Conservation (phyloP, 1,140 invertebrate species). For the Drosophila suzukii region DNA sequence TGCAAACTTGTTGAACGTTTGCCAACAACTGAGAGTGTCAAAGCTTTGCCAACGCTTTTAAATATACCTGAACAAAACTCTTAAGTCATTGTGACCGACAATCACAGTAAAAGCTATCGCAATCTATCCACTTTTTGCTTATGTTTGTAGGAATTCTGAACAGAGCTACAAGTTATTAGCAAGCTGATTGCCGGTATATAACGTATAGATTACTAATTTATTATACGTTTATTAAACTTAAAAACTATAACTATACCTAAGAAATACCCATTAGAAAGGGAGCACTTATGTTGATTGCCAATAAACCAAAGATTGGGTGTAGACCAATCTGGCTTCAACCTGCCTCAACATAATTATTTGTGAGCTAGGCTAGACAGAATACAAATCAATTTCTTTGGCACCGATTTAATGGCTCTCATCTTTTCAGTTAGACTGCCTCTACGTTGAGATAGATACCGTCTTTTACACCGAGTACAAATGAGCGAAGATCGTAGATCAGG, state of each 20-base stretch:
- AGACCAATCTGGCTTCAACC: neutral
- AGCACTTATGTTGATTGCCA: neutral
- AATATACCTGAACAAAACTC: neutral
- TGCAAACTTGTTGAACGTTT: neutral
- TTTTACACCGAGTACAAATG: conserved; percentile 24
- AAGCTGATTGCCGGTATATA: neutral
- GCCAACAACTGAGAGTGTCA: neutral
- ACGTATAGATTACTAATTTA: neutral
- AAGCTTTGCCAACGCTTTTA: neutral
- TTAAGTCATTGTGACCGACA: conserved; percentile 33
- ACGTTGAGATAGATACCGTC: conserved; percentile 48
- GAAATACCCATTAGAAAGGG: neutral
- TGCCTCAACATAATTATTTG: conserved; percentile 1
- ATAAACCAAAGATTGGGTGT: neutral
- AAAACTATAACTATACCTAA: neutral
- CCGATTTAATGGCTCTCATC: neutral
- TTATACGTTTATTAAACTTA: neutral
- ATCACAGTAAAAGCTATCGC: neutral
- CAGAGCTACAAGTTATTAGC: neutral
- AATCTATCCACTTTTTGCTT: neutral
- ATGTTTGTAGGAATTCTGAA: conserved; percentile 9
- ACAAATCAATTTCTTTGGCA: conserved; percentile 15
- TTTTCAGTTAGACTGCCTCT: conserved; percentile 25
- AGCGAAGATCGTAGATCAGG: conserved; percentile 36
- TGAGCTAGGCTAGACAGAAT: neutral